These are phyloP conservation scores for Varanus salvator DNA, from an alignment of 2,113 vertebrate species.

Conservation along the genomic window DNA sequence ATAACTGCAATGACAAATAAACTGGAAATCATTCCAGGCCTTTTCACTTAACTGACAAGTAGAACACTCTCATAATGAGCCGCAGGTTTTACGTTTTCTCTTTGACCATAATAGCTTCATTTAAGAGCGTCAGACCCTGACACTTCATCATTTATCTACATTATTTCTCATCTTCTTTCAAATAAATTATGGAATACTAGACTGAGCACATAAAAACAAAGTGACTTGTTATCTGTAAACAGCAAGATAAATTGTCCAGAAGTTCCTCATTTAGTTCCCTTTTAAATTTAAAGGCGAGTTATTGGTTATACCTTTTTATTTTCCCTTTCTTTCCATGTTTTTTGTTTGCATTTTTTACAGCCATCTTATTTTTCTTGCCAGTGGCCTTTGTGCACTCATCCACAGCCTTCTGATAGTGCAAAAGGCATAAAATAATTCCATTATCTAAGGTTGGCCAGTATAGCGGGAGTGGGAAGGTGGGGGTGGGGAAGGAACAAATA, in stretches of 20 bases:
- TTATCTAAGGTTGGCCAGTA: slow-evolving; percentile 79
- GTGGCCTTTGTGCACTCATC: slow-evolving; percentile 82
- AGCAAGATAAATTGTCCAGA: slow-evolving; percentile 90
- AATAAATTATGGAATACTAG: slow-evolving; percentile 92
- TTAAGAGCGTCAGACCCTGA: slow-evolving; percentile 91
- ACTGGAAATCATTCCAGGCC: slow-evolving; percentile 89
- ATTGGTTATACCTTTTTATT: slow-evolving; percentile 78
- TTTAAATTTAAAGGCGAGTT: slow-evolving; percentile 85
- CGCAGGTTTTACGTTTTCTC: slow-evolving; percentile 88
- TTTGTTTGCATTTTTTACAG: slow-evolving; percentile 81
- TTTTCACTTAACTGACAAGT: slow-evolving; percentile 92
- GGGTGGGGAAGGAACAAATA: slow-evolving; percentile 69
- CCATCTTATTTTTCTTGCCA: slow-evolving; percentile 82
- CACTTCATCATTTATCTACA: slow-evolving; percentile 93
- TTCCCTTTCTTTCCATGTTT: slow-evolving; percentile 73
- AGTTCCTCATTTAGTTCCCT: slow-evolving; percentile 85
- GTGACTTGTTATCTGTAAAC: slow-evolving; percentile 91
- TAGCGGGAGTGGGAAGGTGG: slow-evolving; percentile 49
- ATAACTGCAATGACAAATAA: slow-evolving; percentile 95
- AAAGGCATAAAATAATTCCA: slow-evolving; percentile 83
- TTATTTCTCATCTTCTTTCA: slow-evolving; percentile 93
- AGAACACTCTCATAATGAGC: slow-evolving; percentile 93
- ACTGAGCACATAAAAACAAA: slow-evolving; percentile 91
- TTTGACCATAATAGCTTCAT: slow-evolving; percentile 92
- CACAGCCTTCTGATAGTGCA: slow-evolving; percentile 77